Conservation (phyloP, 30 jellyfish, hydroid and myxozoan species). For the Phacellophora camtschatica region DNA sequence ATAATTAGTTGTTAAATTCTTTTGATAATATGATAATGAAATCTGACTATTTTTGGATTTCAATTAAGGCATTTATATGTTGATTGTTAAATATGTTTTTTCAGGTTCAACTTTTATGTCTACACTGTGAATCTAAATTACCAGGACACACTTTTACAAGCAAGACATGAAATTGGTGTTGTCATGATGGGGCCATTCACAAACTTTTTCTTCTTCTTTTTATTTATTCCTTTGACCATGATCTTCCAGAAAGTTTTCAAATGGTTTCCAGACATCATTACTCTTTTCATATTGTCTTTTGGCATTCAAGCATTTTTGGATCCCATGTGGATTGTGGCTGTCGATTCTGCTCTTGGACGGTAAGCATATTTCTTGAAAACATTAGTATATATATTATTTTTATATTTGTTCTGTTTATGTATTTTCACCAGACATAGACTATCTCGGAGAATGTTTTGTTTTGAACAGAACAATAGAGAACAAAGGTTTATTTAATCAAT, state of each 20-base stretch:
- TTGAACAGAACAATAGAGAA: too few species aligned
- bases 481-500: too few species aligned
- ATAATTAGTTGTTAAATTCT: too few species aligned
- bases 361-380: neutral
- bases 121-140: constrained; percentile 91
- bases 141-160: constrained; percentile 90
- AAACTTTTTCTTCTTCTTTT: constrained; percentile 42
- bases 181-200: constrained; percentile 96
- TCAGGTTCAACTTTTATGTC: constrained; percentile 86
- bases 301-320: constrained; percentile 88
- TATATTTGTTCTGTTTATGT: neutral
- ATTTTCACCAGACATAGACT: neutral
- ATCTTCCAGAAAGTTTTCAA: constrained; percentile 74
- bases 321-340: constrained; percentile 82
- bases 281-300: constrained; percentile 87
- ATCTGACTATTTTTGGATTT: too few species aligned
- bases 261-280: constrained; percentile 79
- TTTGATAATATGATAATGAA: too few species aligned
- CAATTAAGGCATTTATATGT: too few species aligned
- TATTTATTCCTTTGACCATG: constrained; percentile 69
- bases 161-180: constrained; percentile 94
- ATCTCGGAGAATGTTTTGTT: too few species aligned
- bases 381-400: neutral
- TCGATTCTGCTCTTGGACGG: constrained; percentile 86
- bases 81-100: neutral